These are phyloP conservation scores for Cerastis leucographa DNA, from an alignment of 2,888 invertebrate genomes.

Conservation along the genomic window DNA sequence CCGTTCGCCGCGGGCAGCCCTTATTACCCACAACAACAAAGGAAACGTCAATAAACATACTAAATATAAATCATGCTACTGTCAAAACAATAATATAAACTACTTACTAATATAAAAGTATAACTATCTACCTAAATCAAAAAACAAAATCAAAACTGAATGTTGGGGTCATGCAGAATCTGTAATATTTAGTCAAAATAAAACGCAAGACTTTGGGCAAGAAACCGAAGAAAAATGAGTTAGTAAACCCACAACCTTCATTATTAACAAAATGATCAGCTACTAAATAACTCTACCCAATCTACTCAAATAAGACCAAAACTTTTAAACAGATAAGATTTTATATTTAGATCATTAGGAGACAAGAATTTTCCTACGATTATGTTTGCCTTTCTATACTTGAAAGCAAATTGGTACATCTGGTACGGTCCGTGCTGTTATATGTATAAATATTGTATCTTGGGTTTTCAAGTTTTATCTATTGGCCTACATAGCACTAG, in stretches of 20 bases:
- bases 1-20: conserved; percentile 83
- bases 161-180: conserved; percentile 65
- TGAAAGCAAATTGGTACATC: not conserved
- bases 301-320: conserved; percentile 31
- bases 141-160: conserved; percentile 47
- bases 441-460: conserved; percentile 15
- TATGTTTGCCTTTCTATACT: conserved; percentile 4
- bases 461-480: conserved; percentile 12
- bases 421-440: not conserved
- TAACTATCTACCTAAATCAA: conserved; percentile 36
- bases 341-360: conserved; percentile 6
- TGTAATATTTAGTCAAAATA: conserved; percentile 58
- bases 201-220: conserved; percentile 60
- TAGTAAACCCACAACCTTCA: conserved; percentile 66
- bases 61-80: conserved; percentile 72
- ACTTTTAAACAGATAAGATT: conserved; percentile 4
- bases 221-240: conserved; percentile 64
- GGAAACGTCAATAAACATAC: conserved; percentile 77
- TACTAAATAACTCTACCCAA: conserved; percentile 32
- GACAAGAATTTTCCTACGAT: conserved; percentile 7
- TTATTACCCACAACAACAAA: conserved; percentile 87
- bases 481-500: conserved; percentile 6
- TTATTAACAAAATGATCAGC: conserved; percentile 28
- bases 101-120: conserved; percentile 38
- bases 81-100: conserved; percentile 45